Percentiles rank a stretch among this genome's conserved stretches.
Evolutionary conservation across 2,113 vertebrate species (phyloP).

Genomic region (Stigmatopora nigra): DNA sequence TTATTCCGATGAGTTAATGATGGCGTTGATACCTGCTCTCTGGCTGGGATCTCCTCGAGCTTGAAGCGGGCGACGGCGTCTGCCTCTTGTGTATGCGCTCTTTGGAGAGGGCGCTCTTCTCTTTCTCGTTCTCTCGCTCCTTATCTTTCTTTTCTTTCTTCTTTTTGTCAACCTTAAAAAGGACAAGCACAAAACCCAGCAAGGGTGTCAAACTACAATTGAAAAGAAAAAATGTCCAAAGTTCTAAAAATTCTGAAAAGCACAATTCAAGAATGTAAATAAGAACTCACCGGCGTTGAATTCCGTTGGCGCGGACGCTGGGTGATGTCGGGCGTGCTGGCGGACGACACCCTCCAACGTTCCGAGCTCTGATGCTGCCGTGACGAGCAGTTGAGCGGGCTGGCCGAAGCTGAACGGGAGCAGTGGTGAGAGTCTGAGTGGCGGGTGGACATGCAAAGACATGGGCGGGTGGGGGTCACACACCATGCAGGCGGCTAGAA

Average conservation of each 20-base stretch:
- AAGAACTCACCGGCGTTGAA: conserved; percentile 70
- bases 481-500: conserved; percentile 22
- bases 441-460: conserved; percentile 30
- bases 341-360: conserved; percentile 68
- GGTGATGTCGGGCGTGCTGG: conserved; percentile 79
- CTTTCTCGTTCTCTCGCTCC: conserved; percentile 88
- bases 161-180: conserved; percentile 73
- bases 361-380: conserved; percentile 74
- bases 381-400: conserved; percentile 78
- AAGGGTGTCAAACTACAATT: no score
- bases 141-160: conserved; percentile 98
- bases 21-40: conserved; percentile 56
- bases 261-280: no score
- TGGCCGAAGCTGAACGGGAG: conserved; percentile 83
- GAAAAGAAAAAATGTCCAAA: no score
- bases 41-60: conserved; percentile 52
- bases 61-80: conserved; percentile 43
- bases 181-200: conserved; percentile 4
- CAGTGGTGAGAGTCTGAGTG: conserved; percentile 75
- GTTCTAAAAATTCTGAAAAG: no score
- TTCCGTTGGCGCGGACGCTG: conserved; percentile 69
- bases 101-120: conserved; percentile 80
- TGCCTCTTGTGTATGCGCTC: conserved; percentile 81
- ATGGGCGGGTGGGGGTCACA: conserved; percentile 8
- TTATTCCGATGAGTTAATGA: not conserved